Conservation (phyloP, 2,797 vertebrate genomes). For the Sebastes hubbsi region DNA sequence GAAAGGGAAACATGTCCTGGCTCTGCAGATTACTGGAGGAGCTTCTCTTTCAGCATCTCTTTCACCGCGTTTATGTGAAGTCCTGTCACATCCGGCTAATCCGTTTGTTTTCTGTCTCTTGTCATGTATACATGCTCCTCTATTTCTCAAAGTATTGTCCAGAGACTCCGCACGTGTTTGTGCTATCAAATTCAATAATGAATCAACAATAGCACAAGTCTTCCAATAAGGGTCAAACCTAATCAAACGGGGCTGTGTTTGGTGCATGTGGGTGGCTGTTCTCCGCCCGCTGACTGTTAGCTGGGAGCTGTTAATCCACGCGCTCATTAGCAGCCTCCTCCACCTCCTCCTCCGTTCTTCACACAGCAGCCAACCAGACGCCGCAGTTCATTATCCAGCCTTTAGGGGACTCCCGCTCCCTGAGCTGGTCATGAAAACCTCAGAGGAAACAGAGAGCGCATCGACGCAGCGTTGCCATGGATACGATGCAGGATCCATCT, state of each 20-base stretch:
- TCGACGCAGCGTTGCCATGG: conserved; percentile 67
- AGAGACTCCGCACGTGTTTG: background rate
- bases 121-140: background rate
- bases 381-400: conserved; percentile 43
- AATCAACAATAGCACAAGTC: background rate
- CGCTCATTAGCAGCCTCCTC: background rate
- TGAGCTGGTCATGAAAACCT: conserved; percentile 39
- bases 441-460: conserved; percentile 32
- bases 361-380: background rate
- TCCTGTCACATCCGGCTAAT: background rate
- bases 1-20: background rate
- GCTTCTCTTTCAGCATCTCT: background rate
- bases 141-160: background rate
- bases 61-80: background rate
- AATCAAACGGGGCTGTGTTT: background rate
- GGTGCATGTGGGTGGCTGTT: background rate
- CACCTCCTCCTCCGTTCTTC: background rate
- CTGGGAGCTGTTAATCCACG: background rate
- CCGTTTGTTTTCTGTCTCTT: background rate
- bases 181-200: background rate
- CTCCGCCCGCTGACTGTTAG: background rate
- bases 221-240: background rate
- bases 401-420: conserved; percentile 19
- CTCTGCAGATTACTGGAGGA: background rate
- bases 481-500: conserved; percentile 44